phyloP scores from a whole-genome alignment of 2,888 invertebrate species.

The Meta bourneti region DNA sequence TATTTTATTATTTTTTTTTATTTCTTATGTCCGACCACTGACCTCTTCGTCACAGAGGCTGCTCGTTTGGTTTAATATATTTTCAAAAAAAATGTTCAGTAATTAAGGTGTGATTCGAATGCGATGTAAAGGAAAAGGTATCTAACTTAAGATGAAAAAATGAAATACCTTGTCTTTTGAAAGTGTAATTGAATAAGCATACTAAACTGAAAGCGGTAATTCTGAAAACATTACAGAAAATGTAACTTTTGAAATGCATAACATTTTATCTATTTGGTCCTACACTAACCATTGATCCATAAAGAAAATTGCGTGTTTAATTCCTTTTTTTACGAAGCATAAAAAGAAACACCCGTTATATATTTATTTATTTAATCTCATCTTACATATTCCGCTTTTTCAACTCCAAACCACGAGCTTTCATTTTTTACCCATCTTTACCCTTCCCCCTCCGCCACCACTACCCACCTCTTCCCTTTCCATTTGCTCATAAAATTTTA shows the following conservation, averaged over 20 bases:
- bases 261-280: not conserved
- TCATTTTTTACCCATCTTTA: slow-evolving; percentile 33
- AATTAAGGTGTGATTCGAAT: too few species aligned
- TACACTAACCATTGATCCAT: not conserved
- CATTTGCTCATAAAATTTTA: slow-evolving; percentile 70
- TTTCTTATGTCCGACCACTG: too few species aligned
- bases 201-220: too few species aligned
- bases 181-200: too few species aligned
- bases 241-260: not conserved
- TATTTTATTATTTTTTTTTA: too few species aligned
- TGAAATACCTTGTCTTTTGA: too few species aligned
- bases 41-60: too few species aligned
- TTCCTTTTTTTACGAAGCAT: not conserved
- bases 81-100: too few species aligned
- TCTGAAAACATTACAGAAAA: too few species aligned
- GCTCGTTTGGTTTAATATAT: too few species aligned
- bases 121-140: too few species aligned
- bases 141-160: too few species aligned
- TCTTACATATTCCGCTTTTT: slow-evolving; percentile 8
- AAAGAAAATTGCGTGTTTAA: not conserved
- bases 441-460: not conserved
- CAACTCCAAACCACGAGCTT: slow-evolving; percentile 7
- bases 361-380: not conserved
- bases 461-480: slow-evolving; percentile 14
- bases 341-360: not conserved